Evolutionary conservation across 2,888 invertebrate genomes (phyloP).

Genomic region (Zelleria hepariella): DNA sequence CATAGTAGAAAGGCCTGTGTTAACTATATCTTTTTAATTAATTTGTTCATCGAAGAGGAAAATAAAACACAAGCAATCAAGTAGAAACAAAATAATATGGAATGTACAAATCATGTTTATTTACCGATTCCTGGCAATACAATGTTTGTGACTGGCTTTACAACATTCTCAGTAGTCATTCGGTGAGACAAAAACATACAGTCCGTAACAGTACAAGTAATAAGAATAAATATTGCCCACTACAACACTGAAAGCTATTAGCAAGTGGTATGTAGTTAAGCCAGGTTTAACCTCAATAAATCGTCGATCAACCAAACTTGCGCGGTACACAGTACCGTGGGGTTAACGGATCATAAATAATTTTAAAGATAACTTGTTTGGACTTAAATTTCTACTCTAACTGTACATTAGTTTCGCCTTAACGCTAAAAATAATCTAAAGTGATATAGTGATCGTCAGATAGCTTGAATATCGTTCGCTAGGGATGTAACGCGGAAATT

Average conservation of each 20-base stretch:
- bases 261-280: constrained; percentile 38
- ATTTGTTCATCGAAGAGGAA: constrained; percentile 37
- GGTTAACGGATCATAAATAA: constrained; percentile 62
- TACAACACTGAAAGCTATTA: constrained; percentile 58
- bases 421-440: constrained; percentile 71
- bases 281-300: constrained; percentile 58
- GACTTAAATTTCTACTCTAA: constrained; percentile 73
- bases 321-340: constrained; percentile 60
- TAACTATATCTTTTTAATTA: neutral
- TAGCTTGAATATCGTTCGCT: constrained; percentile 41
- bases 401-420: constrained; percentile 75
- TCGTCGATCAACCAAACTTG: constrained; percentile 34
- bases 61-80: constrained; percentile 67
- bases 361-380: constrained; percentile 61
- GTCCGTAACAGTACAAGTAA: constrained; percentile 36
- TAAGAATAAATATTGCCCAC: constrained; percentile 52
- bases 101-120: constrained; percentile 85
- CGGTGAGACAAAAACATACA: constrained; percentile 30
- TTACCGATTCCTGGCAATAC: constrained; percentile 77
- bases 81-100: constrained; percentile 80
- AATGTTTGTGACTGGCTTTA: constrained; percentile 59
- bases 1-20: neutral
- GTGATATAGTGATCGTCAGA: constrained; percentile 67
- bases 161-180: constrained; percentile 35
- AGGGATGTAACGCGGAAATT: constrained; percentile 52